These are phyloP conservation scores for Drosophila helvetica DNA, from an alignment of 2,888 invertebrate species.

Conservation along the genomic window DNA sequence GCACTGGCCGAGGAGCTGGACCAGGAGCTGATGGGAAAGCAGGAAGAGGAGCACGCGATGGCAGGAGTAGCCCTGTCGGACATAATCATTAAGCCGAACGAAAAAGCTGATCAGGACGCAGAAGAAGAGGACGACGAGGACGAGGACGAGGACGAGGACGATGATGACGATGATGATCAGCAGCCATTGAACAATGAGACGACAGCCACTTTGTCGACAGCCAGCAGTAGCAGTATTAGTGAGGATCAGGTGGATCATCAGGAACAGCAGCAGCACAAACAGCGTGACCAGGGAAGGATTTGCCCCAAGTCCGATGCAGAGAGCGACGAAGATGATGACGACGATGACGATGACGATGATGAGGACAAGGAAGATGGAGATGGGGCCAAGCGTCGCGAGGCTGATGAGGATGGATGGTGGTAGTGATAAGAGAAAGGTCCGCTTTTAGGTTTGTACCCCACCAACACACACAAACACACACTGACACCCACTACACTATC, in stretches of 20 bases:
- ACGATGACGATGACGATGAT: slow-evolving; percentile 34
- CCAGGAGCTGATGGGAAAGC: slow-evolving; percentile 51
- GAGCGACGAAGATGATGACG: slow-evolving; percentile 50
- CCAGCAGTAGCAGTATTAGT: slow-evolving; percentile 49
- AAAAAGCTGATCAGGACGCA: slow-evolving; percentile 46
- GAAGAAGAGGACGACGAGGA: slow-evolving; percentile 63
- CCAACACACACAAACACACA: slow-evolving; percentile 43
- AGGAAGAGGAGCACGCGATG: neutral
- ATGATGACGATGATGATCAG: slow-evolving; percentile 69
- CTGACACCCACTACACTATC: slow-evolving; percentile 2
- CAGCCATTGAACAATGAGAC: slow-evolving; percentile 80
- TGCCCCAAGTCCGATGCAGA: slow-evolving; percentile 68
- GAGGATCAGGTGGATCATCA: slow-evolving; percentile 33
- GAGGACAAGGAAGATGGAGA: slow-evolving; percentile 47
- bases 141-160: slow-evolving; percentile 61
- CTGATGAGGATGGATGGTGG: slow-evolving; percentile 73
- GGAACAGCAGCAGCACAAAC: slow-evolving; percentile 22
- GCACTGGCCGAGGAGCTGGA: slow-evolving; percentile 71
- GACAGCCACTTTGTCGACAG: slow-evolving; percentile 59
- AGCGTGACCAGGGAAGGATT: slow-evolving; percentile 60
- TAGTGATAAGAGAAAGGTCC: slow-evolving; percentile 82
- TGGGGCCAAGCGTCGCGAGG: slow-evolving; percentile 19
- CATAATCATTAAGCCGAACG: neutral
- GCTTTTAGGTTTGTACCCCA: slow-evolving; percentile 84
- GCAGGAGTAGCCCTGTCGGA: neutral